A percentile compares a stretch with the other conserved stretches of the same genome.
phyloP scores from a whole-genome alignment of 1,140 invertebrate genomes.

The Phortica variegata region DNA sequence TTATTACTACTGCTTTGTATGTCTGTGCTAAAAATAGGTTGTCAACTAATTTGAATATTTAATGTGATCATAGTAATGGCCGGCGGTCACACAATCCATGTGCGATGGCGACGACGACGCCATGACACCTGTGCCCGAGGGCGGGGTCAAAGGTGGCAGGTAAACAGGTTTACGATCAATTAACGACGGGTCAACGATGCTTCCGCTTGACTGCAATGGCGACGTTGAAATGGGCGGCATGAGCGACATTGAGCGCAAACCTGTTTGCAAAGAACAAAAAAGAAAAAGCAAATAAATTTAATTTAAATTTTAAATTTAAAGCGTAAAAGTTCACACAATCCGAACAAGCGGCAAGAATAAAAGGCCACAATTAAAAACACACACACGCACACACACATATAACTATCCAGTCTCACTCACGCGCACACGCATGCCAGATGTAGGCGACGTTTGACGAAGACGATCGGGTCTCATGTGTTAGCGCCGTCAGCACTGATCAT shows the following conservation, averaged over 20 bases:
- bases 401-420: too few species aligned
- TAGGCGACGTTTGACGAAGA: too few species aligned
- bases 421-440: too few species aligned
- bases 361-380: conserved; percentile 17
- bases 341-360: conserved; percentile 30
- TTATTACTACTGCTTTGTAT: not conserved
- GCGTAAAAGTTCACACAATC: conserved; percentile 47
- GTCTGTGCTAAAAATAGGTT: too few species aligned
- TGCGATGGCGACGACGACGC: too few species aligned
- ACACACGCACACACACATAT: conserved; percentile 3
- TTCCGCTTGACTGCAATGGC: conserved; percentile 33
- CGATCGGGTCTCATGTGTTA: conserved; percentile 42
- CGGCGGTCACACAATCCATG: conserved; percentile 20
- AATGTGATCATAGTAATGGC: conserved; percentile 42
- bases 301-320: conserved; percentile 17
- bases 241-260: conserved; percentile 46
- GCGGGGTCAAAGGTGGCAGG: conserved; percentile 44
- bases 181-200: conserved; percentile 33
- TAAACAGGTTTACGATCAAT: conserved; percentile 50
- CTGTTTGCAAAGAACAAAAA: conserved; percentile 18
- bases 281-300: conserved; percentile 18
- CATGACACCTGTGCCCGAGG: conserved; percentile 15
- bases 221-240: conserved; percentile 46
- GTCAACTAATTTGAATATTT: conserved; percentile 47
- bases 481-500: not conserved